A percentile compares a stretch with the other conserved stretches of the same genome.
phyloP scores from a whole-genome alignment of 1,140 invertebrate genomes.

The Cherax destructor region DNA sequence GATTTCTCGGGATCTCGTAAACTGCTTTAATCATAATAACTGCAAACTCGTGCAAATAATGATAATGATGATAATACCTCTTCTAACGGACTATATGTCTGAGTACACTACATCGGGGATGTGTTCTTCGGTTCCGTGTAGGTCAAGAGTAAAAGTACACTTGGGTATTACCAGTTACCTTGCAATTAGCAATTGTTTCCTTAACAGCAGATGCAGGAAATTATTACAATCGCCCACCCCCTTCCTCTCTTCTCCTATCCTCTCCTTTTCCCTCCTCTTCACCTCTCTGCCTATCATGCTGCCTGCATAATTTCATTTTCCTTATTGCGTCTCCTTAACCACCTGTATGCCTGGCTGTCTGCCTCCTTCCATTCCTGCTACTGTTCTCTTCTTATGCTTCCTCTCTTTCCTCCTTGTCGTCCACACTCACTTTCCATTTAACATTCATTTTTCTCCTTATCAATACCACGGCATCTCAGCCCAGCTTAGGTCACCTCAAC shows the following conservation, averaged over 20 bases:
- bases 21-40: background rate
- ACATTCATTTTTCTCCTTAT: background rate
- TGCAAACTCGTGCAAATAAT: background rate
- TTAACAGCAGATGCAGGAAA: no score
- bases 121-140: no score
- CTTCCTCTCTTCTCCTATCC: background rate
- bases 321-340: no score
- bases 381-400: background rate
- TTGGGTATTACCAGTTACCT: background rate
- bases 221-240: background rate
- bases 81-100: no score
- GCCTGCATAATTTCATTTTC: no score
- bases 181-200: no score
- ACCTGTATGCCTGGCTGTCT: no score
- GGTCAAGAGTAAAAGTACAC: no score
- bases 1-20: background rate
- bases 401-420: background rate
- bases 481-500: no score
- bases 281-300: background rate
- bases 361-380: background rate
- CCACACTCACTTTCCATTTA: background rate
- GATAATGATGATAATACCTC: background rate
- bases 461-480: no score
- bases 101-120: no score
- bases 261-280: background rate